Evolutionary conservation across 2,888 invertebrate genomes (phyloP).

Genomic region (Drosophila cognata): DNA sequence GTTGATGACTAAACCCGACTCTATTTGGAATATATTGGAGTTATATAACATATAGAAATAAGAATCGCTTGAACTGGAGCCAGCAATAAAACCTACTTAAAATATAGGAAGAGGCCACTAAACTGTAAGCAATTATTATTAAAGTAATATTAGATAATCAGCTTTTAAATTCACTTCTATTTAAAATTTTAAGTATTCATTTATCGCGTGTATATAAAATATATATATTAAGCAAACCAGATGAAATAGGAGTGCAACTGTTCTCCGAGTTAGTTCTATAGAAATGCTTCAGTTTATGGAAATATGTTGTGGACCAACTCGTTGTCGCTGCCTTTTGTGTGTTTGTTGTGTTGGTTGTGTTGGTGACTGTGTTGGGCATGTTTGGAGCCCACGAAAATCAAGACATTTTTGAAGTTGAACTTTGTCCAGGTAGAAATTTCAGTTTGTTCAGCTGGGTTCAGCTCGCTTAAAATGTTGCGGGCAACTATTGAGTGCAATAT

Average conservation of each 20-base stretch:
- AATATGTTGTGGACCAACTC: conserved; percentile 56
- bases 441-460: conserved; percentile 47
- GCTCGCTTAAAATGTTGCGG: conserved; percentile 24
- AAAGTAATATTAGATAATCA: not conserved
- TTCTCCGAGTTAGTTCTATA: conserved; percentile 8
- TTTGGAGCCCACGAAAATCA: conserved; percentile 57
- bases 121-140: not conserved
- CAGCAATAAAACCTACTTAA: not conserved
- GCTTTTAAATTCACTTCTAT: not conserved
- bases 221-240: not conserved
- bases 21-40: not conserved
- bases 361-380: conserved; percentile 59
- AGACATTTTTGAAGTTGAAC: conserved; percentile 65
- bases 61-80: not conserved
- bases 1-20: not conserved
- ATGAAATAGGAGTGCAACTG: not conserved
- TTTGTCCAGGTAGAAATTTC: conserved; percentile 36
- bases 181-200: not conserved
- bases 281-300: conserved; percentile 66
- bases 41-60: not conserved
- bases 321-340: conserved; percentile 48
- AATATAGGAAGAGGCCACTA: not conserved
- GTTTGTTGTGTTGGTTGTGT: conserved; percentile 14
- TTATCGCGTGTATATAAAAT: not conserved
- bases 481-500: conserved; percentile 42